phyloP scores from a whole-genome alignment of 53 echinoderm and acorn worm genomes.

The Patiria pectinifera region DNA sequence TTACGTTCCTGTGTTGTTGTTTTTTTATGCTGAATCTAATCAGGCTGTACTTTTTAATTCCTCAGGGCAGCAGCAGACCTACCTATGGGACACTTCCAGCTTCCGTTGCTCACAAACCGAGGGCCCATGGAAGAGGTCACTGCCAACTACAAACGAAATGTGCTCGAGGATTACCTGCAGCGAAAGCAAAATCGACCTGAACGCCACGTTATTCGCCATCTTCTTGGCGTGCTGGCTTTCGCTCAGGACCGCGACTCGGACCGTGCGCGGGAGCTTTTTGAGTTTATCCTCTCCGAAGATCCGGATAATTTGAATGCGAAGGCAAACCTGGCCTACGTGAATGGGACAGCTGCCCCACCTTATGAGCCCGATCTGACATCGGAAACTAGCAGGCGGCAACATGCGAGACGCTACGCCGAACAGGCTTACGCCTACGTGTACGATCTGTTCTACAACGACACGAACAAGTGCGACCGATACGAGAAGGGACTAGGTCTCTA shows the following conservation, averaged over 20 bases:
- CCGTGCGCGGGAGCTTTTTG: not conserved
- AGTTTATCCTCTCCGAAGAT: not conserved
- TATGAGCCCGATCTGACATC: not conserved
- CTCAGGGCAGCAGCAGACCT: not conserved
- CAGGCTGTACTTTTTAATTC: not conserved
- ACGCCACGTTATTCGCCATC: not conserved
- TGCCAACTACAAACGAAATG: not conserved
- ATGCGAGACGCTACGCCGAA: constrained; percentile 25
- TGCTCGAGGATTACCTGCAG: not conserved
- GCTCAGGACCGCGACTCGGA: not conserved
- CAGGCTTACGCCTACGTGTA: constrained; percentile 29
- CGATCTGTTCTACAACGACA: constrained; percentile 23
- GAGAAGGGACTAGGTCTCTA: not conserved
- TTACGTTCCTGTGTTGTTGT: too few relatives aligned
- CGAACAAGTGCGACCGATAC: not conserved
- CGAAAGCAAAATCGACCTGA: not conserved
- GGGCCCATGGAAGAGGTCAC: not conserved
- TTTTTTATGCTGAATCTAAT: too few relatives aligned
- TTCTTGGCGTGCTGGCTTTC: constrained; percentile 6
- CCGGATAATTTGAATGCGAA: constrained; percentile 22
- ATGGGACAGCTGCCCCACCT: not conserved
- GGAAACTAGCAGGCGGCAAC: not conserved
- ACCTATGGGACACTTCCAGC: not conserved
- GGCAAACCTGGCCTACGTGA: constrained; percentile 5
- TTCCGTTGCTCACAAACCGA: not conserved